Evolutionary conservation across 1,140 invertebrate species (phyloP).

Genomic region (Heliconius congener): DNA sequence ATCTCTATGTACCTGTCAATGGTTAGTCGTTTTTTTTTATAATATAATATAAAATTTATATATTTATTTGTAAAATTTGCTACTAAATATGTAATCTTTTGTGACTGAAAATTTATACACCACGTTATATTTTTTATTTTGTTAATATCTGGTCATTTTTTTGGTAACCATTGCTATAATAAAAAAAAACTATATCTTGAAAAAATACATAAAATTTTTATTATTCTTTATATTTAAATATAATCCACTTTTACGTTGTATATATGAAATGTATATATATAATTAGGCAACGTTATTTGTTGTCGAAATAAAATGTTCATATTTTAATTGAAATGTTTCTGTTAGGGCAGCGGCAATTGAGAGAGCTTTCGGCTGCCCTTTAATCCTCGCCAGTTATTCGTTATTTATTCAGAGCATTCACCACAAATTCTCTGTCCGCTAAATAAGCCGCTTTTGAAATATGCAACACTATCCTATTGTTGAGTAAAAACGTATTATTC

Average conservation of each 20-base stretch:
- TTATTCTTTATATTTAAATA: no score
- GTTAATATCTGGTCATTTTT: no score
- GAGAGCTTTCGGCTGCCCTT: slow-evolving; percentile 53
- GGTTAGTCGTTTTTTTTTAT: slow-evolving; percentile 43
- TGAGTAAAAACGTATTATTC: slow-evolving; percentile 18
- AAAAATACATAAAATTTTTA: no score
- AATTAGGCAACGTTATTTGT: not conserved
- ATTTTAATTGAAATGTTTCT: slow-evolving; percentile 51
- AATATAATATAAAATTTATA: no score
- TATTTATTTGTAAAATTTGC: no score
- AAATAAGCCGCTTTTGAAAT: slow-evolving; percentile 63
- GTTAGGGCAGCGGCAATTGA: slow-evolving; percentile 48
- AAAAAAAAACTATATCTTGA: no score
- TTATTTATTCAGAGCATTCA: slow-evolving; percentile 71
- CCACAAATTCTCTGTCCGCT: slow-evolving; percentile 65
- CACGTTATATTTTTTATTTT: no score
- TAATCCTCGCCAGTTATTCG: slow-evolving; percentile 65
- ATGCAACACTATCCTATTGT: slow-evolving; percentile 42
- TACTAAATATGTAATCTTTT: no score
- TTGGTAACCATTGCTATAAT: no score
- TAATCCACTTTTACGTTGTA: no score
- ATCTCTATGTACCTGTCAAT: slow-evolving; percentile 93
- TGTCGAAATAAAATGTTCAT: slow-evolving; percentile 35
- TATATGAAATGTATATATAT: no score
- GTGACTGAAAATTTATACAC: no score